A percentile compares a stretch with the other conserved stretches of the same genome.
These are phyloP conservation scores for Podilymbus podiceps DNA, from an alignment of 2,113 vertebrate genomes.

Conservation along the genomic window DNA sequence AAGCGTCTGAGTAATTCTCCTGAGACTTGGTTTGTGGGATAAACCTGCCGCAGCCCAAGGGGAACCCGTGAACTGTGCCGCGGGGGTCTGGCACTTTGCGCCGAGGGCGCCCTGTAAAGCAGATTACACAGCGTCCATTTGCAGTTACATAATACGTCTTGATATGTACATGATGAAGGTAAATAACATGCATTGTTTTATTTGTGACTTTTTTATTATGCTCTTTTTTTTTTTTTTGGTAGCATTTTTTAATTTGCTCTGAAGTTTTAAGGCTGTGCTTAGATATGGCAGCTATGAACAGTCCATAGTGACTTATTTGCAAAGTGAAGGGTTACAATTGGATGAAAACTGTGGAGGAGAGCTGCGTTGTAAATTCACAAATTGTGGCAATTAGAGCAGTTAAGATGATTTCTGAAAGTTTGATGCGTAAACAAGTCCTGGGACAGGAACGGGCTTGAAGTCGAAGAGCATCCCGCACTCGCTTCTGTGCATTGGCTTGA, in stretches of 20 bases:
- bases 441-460: neutral
- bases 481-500: neutral
- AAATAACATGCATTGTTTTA: neutral
- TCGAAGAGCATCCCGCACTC: neutral
- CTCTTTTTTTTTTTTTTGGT: neutral
- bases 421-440: neutral
- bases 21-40: neutral
- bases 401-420: neutral
- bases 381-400: conserved; percentile 22
- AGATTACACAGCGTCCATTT: neutral
- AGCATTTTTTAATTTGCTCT: neutral
- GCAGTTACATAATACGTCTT: neutral
- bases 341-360: neutral
- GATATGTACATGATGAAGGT: neutral
- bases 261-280: neutral
- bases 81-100: neutral
- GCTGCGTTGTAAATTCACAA: neutral
- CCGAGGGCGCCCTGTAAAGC: neutral
- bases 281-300: neutral
- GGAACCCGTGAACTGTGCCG: neutral
- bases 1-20: neutral
- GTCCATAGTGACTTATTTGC: conserved; percentile 6
- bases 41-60: neutral
- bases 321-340: neutral
- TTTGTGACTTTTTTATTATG: neutral